Base-by-base conservation (phyloP, 2,888 invertebrate genomes). In the Cabera pusaria region DNA sequence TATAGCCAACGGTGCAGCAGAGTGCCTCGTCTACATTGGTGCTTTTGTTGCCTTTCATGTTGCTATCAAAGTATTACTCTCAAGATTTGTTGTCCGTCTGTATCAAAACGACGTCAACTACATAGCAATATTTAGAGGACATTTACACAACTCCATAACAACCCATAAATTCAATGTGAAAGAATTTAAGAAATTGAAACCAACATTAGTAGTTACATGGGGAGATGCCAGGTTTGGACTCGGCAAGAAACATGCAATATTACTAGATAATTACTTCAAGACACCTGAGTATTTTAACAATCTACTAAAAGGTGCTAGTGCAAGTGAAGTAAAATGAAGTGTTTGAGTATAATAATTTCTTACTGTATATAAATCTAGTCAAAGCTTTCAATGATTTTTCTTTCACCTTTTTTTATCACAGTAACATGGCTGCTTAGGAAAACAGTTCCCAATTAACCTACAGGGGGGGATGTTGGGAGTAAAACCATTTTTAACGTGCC, bases 71-170 rank as follows among this genome's bases (percentile, higher is more conserved):
- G 17, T 74, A 24, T 45, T 88, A 25, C 38, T 88, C 16, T 77
- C 82, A 0, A 84, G 76, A 59, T 86, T 79, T 72, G 84, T 87
- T 0, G 26, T 87, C 10, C 60, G 88, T 5, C 38, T 88, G 5
- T 88, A 88, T 50, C 66, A 86, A 51, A 67, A 83, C 49, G 83
- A 77, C 35, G 86, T 87, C 49, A 68, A 83, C n/a, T 88, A 85
- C 50, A 16, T 81, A 21, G 86, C 87, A 10, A 44, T 88, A 8
- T 88, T 72, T 40, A 70, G 78, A 59, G 85, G 87, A 0, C 62
- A 77, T 33, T 58, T 71, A 37, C 72, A 55, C 31, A 81, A 82
- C 56, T 65, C 67, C 3, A 70, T 72, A 28, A 58, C 25, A 0
- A 80, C 73, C 50, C 82, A 88, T 49, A 50, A 77, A 36, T 88